Base-by-base conservation (phyloP, 1,140 invertebrate genomes). In the Eupristina koningsbergeri region DNA sequence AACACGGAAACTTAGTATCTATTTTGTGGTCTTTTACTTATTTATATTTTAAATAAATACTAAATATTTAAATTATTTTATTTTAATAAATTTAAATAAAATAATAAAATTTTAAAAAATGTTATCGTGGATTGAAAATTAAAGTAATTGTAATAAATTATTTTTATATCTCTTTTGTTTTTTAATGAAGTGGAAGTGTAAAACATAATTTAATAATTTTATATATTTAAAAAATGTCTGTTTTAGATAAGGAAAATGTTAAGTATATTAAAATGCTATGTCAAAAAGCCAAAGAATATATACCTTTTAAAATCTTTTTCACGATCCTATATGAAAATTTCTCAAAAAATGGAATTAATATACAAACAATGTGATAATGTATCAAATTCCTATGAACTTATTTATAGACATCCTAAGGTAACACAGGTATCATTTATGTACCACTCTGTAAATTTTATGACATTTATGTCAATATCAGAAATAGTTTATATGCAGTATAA, bases 311-410 rank as follows among this genome's bases (percentile, higher is more conserved):
- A 36, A 69, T 41, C 17, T 26, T 31, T 78, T 26, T 41, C 1
- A 11, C 61, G 81, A 31, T 17, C 11, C 22, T 78, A 77, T 22
- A 79, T 84, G 45, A 80, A 79, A 45, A 11, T 39, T n/a, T 84
- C 83, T 11, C 17, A 80, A 5, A 84, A 80, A 84, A 80, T 84
- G 83, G 83, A 84, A 53, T 31, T 75, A 9, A 7, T 84, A 1
- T 75, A 80, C 17, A 84, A 84, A 39, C 26, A 77, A 76, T 15
- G 31, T 8, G 78, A 84, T 22, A 47, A 61, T 17, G 29, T 80
- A 26, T 47, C 78, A 53, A 3, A 19, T 6, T 6, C 64, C 17
- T 69, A 29, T 61, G 19, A 69, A 31, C 36, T 83, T 0, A 67
- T 83, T 41, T 83, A 83, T 36, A 69, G 64, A 36, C n/a, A 78